Conservation (phyloP, 2,888 invertebrate genomes). For the Ptychoptera contaminata region DNA sequence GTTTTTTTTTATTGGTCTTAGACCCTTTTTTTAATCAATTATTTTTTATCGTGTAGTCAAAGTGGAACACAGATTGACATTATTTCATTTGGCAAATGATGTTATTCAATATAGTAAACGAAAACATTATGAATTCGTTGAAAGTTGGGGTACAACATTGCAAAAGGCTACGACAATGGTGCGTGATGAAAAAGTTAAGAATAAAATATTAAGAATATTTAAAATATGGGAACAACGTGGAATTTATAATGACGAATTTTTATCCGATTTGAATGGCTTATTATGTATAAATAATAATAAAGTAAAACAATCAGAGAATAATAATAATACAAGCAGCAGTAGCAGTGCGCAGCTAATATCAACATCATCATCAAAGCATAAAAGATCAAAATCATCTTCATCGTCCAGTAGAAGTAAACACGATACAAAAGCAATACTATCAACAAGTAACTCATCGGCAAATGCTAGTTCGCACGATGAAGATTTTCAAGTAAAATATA, state of each 20-base stretch:
- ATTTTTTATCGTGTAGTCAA: conserved; percentile 38
- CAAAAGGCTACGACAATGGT: conserved; percentile 84
- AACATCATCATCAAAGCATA: background rate
- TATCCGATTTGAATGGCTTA: conserved; percentile 70
- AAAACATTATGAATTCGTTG: conserved; percentile 79
- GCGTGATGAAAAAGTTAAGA: conserved; percentile 75
- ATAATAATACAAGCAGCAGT: too few relatives aligned
- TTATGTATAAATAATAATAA: conserved; percentile 57
- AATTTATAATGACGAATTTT: conserved; percentile 79
- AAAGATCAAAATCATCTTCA: background rate
- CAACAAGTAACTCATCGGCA: background rate
- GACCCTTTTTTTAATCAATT: background rate
- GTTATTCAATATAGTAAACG: conserved; percentile 93
- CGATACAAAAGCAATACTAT: too few relatives aligned
- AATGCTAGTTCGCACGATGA: conserved; percentile 16
- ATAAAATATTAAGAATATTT: conserved; percentile 76
- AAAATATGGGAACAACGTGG: conserved; percentile 92
- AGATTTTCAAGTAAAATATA: conserved; percentile 21
- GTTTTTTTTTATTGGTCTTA: too few relatives aligned
- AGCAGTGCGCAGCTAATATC: too few relatives aligned
- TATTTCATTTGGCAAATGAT: conserved; percentile 94
- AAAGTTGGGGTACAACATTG: conserved; percentile 83
- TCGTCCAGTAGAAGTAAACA: background rate
- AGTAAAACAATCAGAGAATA: conserved; percentile 6
- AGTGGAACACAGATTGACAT: conserved; percentile 68